phyloP scores from a whole-genome alignment of 2,797 vertebrate species.

The Rhyacichthys aspro region DNA sequence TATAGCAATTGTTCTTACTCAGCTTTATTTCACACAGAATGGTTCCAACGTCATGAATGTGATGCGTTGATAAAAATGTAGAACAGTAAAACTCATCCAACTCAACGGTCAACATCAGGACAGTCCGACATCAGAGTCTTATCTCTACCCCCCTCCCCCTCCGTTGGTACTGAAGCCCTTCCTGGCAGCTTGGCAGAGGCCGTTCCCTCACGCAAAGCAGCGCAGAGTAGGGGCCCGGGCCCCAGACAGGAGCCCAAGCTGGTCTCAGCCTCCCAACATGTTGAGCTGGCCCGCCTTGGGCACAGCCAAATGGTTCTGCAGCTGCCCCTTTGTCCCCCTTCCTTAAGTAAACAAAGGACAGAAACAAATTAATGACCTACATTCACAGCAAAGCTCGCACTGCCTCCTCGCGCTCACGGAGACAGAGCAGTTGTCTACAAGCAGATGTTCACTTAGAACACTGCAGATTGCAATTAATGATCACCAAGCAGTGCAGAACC shows the following conservation, averaged over 20 bases:
- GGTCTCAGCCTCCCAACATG: constrained; percentile 87
- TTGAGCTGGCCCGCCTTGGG: constrained; percentile 95
- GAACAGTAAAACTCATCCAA: not conserved
- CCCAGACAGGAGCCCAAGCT: constrained; percentile 93
- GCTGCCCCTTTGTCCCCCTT: constrained; percentile 99
- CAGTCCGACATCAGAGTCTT: constrained; percentile 3
- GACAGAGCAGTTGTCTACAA: constrained; percentile 87
- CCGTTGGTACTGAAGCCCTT: constrained; percentile 47
- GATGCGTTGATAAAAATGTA: not conserved
- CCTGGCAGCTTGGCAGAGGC: constrained; percentile 85
- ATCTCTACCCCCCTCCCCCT: constrained; percentile 9
- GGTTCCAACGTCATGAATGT: no score
- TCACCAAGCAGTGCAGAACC: constrained; percentile 56
- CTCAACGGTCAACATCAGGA: constrained; percentile 65
- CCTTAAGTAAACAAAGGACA: constrained; percentile 99
- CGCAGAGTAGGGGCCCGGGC: constrained; percentile 82
- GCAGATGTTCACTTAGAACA: constrained; percentile 90
- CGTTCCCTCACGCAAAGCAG: constrained; percentile 83
- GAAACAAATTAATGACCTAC: constrained; percentile 99
- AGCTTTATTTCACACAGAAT: no score
- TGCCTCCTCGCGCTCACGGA: constrained; percentile 73
- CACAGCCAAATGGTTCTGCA: constrained; percentile 99
- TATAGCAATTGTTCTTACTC: constrained; percentile 6
- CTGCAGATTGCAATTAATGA: constrained; percentile 77
- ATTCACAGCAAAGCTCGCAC: constrained; percentile 90